Conservation (phyloP, 2,888 invertebrate genomes). For the Cactoblastis cactorum region DNA sequence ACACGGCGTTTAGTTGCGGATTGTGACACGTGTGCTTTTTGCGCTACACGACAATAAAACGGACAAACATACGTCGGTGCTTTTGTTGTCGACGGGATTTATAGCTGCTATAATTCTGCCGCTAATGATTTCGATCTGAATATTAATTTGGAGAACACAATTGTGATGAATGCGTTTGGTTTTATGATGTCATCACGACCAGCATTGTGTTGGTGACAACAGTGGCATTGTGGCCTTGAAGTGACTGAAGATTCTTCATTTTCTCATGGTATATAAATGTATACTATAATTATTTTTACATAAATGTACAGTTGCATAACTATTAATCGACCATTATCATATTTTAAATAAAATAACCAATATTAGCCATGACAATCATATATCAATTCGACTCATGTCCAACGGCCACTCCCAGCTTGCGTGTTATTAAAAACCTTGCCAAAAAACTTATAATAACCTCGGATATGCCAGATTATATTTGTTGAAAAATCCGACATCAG, state of each 20-base stretch:
- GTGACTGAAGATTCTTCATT: background rate
- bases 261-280: background rate
- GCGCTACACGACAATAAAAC: conserved; percentile 37
- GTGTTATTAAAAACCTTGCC: too few relatives aligned
- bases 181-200: conserved; percentile 3
- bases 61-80: conserved; percentile 35
- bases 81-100: conserved; percentile 50
- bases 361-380: too few relatives aligned
- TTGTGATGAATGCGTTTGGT: conserved; percentile 19
- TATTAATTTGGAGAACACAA: conserved; percentile 42
- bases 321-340: too few relatives aligned
- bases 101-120: conserved; percentile 40
- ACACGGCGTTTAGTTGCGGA: conserved; percentile 63
- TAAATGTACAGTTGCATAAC: too few relatives aligned
- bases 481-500: too few relatives aligned
- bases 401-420: too few relatives aligned
- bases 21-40: conserved; percentile 40
- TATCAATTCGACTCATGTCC: too few relatives aligned
- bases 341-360: too few relatives aligned
- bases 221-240: background rate
- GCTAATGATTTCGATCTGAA: conserved; percentile 46
- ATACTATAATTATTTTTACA: too few relatives aligned
- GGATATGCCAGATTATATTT: too few relatives aligned
- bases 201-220: background rate
- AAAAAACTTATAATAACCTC: too few relatives aligned